Base-by-base conservation (phyloP, 1,140 invertebrate species). In the Aricia agestis region DNA sequence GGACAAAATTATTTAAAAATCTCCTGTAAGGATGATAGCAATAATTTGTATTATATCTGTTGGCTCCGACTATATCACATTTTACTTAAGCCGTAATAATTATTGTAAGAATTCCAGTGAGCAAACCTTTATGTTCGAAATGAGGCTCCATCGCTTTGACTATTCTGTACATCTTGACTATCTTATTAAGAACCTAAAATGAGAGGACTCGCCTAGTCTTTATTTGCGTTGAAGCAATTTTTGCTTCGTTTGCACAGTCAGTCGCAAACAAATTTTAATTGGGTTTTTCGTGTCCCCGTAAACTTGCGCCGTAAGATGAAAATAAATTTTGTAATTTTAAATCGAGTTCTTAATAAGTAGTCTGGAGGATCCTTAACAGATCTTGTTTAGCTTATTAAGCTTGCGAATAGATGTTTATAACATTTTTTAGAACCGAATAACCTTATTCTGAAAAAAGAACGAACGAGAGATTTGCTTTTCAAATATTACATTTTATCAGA, bases 181-280 rank as follows among this genome's bases (percentile, higher is more conserved):
- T 87, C 84, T 89, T 91, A 89, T 89, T 90, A 89, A 82, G 80
- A 83, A 84, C 78, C 83, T 82, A 87, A 89, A 88, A 86, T 89
- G 82, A 86, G 82, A 81, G 82, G 83, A 82, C 84, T 85, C 87
- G 85, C 82, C 85, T 87, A 83, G 80, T 89, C 79, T 72, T 83
- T 89, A 85, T 91, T 91, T 91, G 81, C 84, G 81, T 82, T 79
- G 81, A 80, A 80, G 79, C 73, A 86, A 84, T 87, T 90, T 87
- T 87, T 88, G 69, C 83, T 81, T 74, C 82, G 82, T 85, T 91
- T 86, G 85, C 78, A 79, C 83, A 84, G 80, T 78, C 81, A 83
- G 87, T 87, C 79, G 83, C 85, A 87, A 87, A 90, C 82, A 89
- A 79, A 88, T 87, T 87, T 88, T 90, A 89, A 91, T 89, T 91